These are phyloP conservation scores for Ennomos fuscantarius DNA, from an alignment of 2,888 invertebrate genomes.

Conservation along the genomic window DNA sequence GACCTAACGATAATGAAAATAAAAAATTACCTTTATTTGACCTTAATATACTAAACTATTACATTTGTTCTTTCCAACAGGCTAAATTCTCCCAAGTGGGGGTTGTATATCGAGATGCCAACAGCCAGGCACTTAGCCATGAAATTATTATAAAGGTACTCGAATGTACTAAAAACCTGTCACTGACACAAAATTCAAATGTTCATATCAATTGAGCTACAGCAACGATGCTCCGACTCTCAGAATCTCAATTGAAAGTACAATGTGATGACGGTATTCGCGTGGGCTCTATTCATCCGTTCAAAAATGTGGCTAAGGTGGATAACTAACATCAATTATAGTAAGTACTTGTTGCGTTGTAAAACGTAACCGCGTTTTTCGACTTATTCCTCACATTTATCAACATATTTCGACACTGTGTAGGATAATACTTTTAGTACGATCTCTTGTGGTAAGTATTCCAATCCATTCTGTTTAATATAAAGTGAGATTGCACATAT, in stretches of 20 bases:
- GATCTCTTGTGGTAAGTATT: too few relatives aligned
- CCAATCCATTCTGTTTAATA: not conserved
- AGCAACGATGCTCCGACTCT: conserved; percentile 4
- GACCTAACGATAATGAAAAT: too few relatives aligned
- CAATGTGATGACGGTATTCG: conserved; percentile 12
- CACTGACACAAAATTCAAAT: conserved; percentile 1
- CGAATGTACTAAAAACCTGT: conserved; percentile 1
- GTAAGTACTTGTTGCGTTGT: conserved; percentile 6
- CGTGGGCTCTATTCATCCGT: conserved; percentile 22
- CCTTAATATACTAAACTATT: too few relatives aligned
- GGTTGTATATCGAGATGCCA: too few relatives aligned
- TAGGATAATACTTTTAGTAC: not conserved
- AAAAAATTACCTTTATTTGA: too few relatives aligned
- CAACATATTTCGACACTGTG: not conserved
- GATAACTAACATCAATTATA: conserved; percentile 13
- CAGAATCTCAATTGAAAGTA: conserved; percentile 16
- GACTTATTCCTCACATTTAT: not conserved
- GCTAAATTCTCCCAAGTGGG: too few relatives aligned
- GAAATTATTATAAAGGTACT: not conserved
- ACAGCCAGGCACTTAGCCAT: too few relatives aligned
- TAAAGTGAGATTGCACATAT: not conserved
- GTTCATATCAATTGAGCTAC: conserved; percentile 13
- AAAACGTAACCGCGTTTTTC: conserved; percentile 1
- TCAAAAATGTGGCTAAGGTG: conserved; percentile 3
- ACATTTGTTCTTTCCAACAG: too few relatives aligned